These are phyloP conservation scores for Linnaemya vulpina DNA, from an alignment of 2,888 invertebrate genomes.

Conservation along the genomic window DNA sequence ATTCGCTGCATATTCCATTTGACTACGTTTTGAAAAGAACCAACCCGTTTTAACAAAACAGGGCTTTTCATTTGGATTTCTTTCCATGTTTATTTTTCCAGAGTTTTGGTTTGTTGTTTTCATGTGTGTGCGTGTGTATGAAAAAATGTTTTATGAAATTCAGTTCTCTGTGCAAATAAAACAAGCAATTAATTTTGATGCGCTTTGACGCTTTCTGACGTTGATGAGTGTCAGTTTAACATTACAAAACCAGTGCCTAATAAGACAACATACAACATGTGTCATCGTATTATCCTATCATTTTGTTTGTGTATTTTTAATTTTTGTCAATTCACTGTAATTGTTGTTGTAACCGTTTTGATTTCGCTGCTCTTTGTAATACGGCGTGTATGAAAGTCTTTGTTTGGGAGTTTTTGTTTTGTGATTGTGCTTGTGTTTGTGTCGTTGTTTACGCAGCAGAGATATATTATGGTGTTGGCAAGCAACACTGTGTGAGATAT, in stretches of 20 bases:
- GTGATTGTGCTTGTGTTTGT: neutral
- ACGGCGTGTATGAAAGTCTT: neutral
- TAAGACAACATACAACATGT: slow-evolving; percentile 65
- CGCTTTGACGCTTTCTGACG: slow-evolving; percentile 62
- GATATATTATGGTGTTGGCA: neutral
- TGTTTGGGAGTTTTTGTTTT: neutral
- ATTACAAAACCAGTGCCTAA: slow-evolving; percentile 54
- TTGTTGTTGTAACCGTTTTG: slow-evolving; percentile 22
- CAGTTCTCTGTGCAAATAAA: slow-evolving; percentile 31
- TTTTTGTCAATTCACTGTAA: slow-evolving; percentile 2
- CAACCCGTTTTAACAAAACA: neutral
- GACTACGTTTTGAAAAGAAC: neutral
- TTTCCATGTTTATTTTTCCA: neutral
- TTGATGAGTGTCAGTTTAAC: slow-evolving; percentile 65
- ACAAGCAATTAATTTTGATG: slow-evolving; percentile 67
- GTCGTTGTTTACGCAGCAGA: neutral
- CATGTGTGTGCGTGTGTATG: neutral
- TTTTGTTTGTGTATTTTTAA: slow-evolving; percentile 24
- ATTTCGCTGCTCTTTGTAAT: neutral
- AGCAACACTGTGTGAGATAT: neutral
- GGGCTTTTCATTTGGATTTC: neutral
- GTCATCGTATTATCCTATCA: slow-evolving; percentile 52
- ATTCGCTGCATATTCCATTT: neutral
- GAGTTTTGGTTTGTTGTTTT: neutral
- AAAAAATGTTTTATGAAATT: neutral